phyloP scores from a whole-genome alignment of 1,140 invertebrate genomes.

The Orchesella cincta region DNA sequence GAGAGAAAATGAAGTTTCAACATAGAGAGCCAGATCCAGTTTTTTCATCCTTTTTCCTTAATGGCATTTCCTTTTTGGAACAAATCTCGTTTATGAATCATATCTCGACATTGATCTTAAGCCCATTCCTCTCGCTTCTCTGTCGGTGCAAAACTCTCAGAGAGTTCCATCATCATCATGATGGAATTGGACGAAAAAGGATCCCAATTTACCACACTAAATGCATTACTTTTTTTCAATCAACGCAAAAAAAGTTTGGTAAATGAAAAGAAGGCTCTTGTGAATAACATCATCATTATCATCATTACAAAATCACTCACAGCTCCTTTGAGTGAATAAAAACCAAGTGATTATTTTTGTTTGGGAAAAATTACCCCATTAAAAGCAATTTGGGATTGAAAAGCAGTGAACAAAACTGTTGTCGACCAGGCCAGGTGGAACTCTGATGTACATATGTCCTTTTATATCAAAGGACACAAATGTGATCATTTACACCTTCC shows the following conservation, averaged over 20 bases:
- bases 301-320: too few relatives aligned
- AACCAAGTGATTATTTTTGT: too few relatives aligned
- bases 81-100: slow-evolving; percentile 6
- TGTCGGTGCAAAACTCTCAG: not conserved
- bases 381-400: too few relatives aligned
- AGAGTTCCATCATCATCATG: not conserved
- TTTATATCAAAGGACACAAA: too few relatives aligned
- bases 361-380: not conserved
- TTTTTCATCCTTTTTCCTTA: not conserved
- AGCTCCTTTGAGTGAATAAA: too few relatives aligned
- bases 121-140: not conserved
- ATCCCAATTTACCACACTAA: not conserved
- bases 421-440: too few relatives aligned
- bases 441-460: too few relatives aligned
- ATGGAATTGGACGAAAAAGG: not conserved
- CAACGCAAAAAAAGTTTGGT: not conserved
- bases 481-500: too few relatives aligned
- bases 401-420: too few relatives aligned
- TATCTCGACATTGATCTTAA: slow-evolving; percentile 25
- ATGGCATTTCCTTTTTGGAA: slow-evolving; percentile 6
- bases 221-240: slow-evolving; percentile 3
- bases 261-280: not conserved
- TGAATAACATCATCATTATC: too few relatives aligned
- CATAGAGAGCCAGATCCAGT: not conserved
- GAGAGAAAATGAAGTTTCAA: too few relatives aligned